Evolutionary conservation across 2,113 vertebrate species (phyloP), one percentile per base, ranked within the genome.

Genomic region (Muscicapa adusta): DNA sequence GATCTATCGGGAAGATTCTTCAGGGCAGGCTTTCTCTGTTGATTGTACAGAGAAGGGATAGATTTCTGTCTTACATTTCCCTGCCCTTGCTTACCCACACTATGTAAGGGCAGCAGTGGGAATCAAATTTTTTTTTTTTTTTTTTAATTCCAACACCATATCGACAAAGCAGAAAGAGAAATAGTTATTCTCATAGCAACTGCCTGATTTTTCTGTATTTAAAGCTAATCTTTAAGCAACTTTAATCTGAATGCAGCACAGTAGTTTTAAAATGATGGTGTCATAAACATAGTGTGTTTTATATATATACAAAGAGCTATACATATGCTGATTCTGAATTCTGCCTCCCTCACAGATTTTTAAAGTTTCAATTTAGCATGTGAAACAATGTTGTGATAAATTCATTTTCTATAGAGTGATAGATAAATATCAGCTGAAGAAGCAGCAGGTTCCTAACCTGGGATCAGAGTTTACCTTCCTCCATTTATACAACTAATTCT

Each of bases 261-360:
- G 10, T 0, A 0, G 7, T 8, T 67, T 58, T 88, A 62, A 82
- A 92, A 54, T 47, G 2, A 38, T 25, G 10, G 3, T 18, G 9
- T 7, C 18, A 75, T 28, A 80, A 73, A 29, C 5, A 5, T 22
- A 28, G 4, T 15, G 14, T 23, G 2, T 57, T 48, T 42, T 12
- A 33, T 29, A 34, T 29, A 43, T 16, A 53, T 10, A 28, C 4
- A 53, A 61, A 74, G 17, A 47, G 0, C 0, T 29, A 65, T 29
- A 51, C 4, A 45, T 26, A 56, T 0, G 1, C 20, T 75, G 12
- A 50, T 60, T 79, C 82, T 84, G 48, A 84, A 34, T 56, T 56
- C 43, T 22, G 23, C 3, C 12, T 47, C 1, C 4, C 12, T 12
- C 8, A 0, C 1, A 5, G 5, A 38, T 28, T 57, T 90, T 81